phyloP scores from a whole-genome alignment of 2,797 vertebrate genomes.

The Chelon auratus region DNA sequence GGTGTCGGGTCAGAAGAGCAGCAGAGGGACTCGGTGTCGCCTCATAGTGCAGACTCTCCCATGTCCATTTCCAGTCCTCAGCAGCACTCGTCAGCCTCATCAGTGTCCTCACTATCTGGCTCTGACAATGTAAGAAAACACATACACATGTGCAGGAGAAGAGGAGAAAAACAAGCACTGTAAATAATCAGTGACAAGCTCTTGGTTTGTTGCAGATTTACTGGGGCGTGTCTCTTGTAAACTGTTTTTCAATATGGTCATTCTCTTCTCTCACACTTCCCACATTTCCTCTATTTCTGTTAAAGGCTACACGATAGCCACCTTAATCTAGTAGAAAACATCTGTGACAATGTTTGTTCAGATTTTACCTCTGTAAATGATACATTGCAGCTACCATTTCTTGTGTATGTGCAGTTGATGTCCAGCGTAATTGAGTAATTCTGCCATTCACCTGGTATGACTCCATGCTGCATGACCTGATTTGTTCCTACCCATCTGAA shows the following conservation, averaged over 20 bases:
- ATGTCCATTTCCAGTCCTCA: slow-evolving; percentile 92
- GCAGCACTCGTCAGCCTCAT: slow-evolving; percentile 93
- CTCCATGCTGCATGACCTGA: not conserved
- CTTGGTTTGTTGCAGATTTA: too few species aligned
- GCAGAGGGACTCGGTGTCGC: slow-evolving; percentile 87
- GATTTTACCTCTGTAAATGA: not conserved
- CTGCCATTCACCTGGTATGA: not conserved
- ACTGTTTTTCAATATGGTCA: not conserved
- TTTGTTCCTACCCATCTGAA: too few species aligned
- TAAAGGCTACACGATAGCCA: not conserved
- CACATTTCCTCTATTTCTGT: not conserved
- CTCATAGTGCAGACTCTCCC: slow-evolving; percentile 88
- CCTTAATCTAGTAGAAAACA: not conserved
- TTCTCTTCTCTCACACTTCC: not conserved
- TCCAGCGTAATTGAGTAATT: not conserved
- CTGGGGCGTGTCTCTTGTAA: too few species aligned
- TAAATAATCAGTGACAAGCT: not conserved
- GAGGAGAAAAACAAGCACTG: too few species aligned
- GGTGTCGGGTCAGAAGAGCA: slow-evolving; percentile 82
- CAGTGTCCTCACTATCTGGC: slow-evolving; percentile 93
- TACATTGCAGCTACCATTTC: not conserved
- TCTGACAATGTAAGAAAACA: slow-evolving; percentile 92
- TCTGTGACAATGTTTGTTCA: not conserved
- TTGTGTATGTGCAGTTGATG: not conserved
- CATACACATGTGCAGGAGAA: not conserved